Base-by-base conservation (phyloP, 2,888 invertebrate genomes). In the Lithosia quadra region DNA sequence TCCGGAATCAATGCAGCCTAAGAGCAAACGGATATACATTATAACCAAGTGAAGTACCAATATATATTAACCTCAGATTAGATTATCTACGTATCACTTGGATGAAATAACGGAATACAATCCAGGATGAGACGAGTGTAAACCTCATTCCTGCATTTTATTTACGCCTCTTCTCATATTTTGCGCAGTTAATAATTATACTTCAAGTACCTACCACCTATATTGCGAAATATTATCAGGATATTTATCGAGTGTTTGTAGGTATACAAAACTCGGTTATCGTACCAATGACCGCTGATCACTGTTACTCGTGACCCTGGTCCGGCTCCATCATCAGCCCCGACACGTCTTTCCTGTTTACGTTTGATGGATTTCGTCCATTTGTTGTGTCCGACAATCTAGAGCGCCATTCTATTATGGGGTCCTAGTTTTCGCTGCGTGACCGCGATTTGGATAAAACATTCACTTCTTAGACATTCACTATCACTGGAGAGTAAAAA, bases 181-280 rank as follows among this genome's bases (percentile, higher is more conserved):
- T 49, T 49, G 49, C n/a, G n/a, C 49, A 49, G 18, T 43, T 7
- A 43, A 2, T 1, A 9, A 18, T n/a, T 28, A 28, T 28, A 28
- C 28, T 18, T 15, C 18, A 13, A 8, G 33, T 33, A 33, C 3
- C 33, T 28, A 22, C 34, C 53, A 9, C 22, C 11, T 33, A 43
- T 18, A 65, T 39, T 24, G 33, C 34, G 49, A 34, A 34, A 66
- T 55, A 39, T 59, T 69, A 72, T 71, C 61, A 65, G 24, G 63
- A 63, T 15, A 68, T 69, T 69, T n/a, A 67, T 67, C 43, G 56
- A 60, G 60, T 72, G 73, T 72, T 71, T 78, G 72, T 81, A n/a
- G n/a, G n/a, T n/a, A n/a, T n/a, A n/a, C 77, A 82, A 87, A 90
- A 87, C 87, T 89, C 86, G 88, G 90, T 88, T 90, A 91, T 90